Percentiles rank a stretch among this genome's conserved stretches.
phyloP scores from a whole-genome alignment of 2,797 vertebrate genomes.

The Sciurus carolinensis region DNA sequence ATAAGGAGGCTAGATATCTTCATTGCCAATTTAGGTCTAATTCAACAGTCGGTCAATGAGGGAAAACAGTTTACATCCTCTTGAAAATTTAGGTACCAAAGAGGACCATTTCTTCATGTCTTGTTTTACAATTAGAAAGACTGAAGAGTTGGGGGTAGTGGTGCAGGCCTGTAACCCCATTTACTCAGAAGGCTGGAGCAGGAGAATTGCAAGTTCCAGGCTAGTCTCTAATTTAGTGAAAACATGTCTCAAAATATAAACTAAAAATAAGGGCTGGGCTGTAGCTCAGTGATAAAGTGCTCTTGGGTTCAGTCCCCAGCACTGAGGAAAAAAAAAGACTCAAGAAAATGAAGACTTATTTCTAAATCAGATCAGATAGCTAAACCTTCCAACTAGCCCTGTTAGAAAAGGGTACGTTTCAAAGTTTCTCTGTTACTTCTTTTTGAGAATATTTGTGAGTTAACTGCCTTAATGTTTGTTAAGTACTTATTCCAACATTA shows the following conservation, averaged over 20 bases:
- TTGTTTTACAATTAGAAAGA: constrained; percentile 36
- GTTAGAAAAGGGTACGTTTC: constrained; percentile 18
- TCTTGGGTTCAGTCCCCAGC: too few relatives aligned
- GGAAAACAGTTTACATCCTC: neutral
- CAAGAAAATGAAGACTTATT: neutral
- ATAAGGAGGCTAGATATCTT: neutral
- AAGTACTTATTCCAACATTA: constrained; percentile 61
- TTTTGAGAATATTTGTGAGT: constrained; percentile 38
- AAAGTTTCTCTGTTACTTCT: constrained; percentile 49
- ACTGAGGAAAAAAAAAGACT: neutral
- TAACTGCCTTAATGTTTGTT: constrained; percentile 47
- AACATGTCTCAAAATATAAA: too few relatives aligned
- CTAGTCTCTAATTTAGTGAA: too few relatives aligned
- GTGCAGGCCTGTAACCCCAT: too few relatives aligned
- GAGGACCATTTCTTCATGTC: neutral
- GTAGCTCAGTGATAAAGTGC: too few relatives aligned
- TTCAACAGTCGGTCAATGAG: neutral
- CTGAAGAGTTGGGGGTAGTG: too few relatives aligned
- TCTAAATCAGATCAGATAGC: neutral
- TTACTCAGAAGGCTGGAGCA: too few relatives aligned
- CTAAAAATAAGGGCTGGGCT: too few relatives aligned
- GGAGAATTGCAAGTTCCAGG: too few relatives aligned
- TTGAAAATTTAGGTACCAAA: neutral
- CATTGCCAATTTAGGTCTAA: constrained; percentile 2
- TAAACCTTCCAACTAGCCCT: neutral